Percentiles rank a stretch among this genome's conserved stretches.
Evolutionary conservation across 2,797 vertebrate genomes (phyloP).

Genomic region (Peromyscus aztecus): DNA sequence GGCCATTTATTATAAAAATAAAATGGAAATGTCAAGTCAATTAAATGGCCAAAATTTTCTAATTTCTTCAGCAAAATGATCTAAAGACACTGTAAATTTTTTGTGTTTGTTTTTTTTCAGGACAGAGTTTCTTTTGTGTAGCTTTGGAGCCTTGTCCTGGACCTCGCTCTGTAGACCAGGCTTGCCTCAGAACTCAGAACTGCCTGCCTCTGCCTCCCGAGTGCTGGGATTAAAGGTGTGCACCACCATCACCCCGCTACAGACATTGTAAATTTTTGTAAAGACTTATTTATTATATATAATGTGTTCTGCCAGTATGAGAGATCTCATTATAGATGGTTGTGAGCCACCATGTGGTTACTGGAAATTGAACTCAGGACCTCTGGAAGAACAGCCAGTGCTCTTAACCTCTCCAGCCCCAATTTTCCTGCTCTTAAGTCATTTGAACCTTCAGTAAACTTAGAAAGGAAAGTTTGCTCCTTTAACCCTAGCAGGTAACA

Average conservation of each 20-base stretch:
- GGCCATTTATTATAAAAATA: slow-evolving; percentile 31
- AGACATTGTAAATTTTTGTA: no score
- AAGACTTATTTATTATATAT: no score
- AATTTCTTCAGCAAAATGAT: background rate
- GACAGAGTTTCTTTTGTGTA: no score
- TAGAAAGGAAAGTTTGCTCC: slow-evolving; percentile 20
- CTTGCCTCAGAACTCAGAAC: no score
- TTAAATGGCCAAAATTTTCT: background rate
- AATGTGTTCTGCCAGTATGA: no score
- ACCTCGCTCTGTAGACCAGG: no score
- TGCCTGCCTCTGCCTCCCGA: no score
- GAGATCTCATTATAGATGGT: background rate
- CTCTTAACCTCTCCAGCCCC: no score
- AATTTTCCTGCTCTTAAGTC: background rate
- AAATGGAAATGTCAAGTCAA: slow-evolving; percentile 22
- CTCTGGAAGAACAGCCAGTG: background rate
- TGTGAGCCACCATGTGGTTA: background rate
- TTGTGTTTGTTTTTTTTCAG: no score
- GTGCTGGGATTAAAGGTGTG: no score
- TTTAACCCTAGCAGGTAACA: slow-evolving; percentile 11
- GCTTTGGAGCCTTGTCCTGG: no score
- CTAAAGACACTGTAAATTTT: background rate
- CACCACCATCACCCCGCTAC: no score
- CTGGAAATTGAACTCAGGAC: background rate
- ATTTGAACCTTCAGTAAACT: background rate